Percentiles rank a stretch among this genome's conserved stretches.
phyloP scores from a whole-genome alignment of 2,113 vertebrate genomes.

The Gasterosteus aculeatus region DNA sequence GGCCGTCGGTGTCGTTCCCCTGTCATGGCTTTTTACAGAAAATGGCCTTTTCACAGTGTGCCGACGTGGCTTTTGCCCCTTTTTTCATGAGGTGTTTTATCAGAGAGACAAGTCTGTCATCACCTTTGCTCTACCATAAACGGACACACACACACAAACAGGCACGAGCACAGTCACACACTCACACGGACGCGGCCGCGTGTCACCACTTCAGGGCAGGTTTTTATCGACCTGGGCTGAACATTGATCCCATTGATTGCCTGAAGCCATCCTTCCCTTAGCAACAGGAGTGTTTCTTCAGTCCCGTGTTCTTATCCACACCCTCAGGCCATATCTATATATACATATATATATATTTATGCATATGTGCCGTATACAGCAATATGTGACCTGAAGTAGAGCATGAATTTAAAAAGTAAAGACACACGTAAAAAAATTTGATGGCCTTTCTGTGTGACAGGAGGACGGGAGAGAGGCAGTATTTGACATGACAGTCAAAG shows the following conservation, averaged over 20 bases:
- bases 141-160: conserved; percentile 1
- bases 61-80: conserved; percentile 40
- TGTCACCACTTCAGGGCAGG: conserved; percentile 59
- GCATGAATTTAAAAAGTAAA: neutral
- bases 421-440: neutral
- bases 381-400: conserved; percentile 3
- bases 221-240: conserved; percentile 71
- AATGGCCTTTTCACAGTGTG: conserved; percentile 39
- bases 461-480: conserved; percentile 9
- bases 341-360: neutral
- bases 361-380: neutral
- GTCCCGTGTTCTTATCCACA: conserved; percentile 39
- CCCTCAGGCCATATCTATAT: conserved; percentile 1
- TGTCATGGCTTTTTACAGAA: conserved; percentile 24
- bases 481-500: conserved; percentile 49
- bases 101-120: conserved; percentile 65
- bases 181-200: conserved; percentile 25
- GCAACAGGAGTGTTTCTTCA: conserved; percentile 38
- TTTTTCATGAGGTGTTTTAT: conserved; percentile 61
- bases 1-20: conserved; percentile 27
- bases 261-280: conserved; percentile 29
- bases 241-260: conserved; percentile 74
- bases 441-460: conserved; percentile 20
- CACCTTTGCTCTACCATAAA: conserved; percentile 49
- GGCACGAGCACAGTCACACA: conserved; percentile 1